These are phyloP conservation scores for Erpornis zantholeuca DNA, from an alignment of 2,113 vertebrate genomes.

Conservation along the genomic window DNA sequence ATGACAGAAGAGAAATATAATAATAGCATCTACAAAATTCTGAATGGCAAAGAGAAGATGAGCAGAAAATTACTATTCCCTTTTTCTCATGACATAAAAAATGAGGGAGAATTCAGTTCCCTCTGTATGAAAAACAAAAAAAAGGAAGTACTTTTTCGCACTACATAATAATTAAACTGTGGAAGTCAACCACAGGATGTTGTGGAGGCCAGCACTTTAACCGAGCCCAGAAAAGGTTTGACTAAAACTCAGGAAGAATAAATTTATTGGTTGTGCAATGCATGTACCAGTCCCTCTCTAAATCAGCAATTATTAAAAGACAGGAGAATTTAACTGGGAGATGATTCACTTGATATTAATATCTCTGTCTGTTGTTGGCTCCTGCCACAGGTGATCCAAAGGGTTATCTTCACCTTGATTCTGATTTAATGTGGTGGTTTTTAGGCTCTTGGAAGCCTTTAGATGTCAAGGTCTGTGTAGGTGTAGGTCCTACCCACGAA, in stretches of 20 bases:
- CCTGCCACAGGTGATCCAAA: background rate
- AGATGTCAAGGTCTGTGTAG: background rate
- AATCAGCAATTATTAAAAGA: background rate
- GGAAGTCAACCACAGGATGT: background rate
- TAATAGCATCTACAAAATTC: background rate
- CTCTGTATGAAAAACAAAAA: background rate
- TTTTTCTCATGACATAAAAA: background rate
- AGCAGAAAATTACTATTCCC: background rate
- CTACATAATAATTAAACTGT: constrained; percentile 24
- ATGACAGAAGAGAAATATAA: background rate
- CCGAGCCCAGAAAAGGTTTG: background rate
- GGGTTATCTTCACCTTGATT: background rate
- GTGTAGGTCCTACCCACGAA: background rate
- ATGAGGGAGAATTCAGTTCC: background rate
- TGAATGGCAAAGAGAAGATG: background rate
- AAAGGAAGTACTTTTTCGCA: background rate
- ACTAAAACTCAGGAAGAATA: background rate
- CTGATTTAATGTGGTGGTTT: background rate
- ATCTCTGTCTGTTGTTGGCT: background rate
- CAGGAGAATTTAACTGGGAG: background rate
- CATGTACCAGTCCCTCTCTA: background rate
- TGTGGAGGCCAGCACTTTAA: background rate
- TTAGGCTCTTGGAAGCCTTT: background rate
- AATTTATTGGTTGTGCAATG: background rate
- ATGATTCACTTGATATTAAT: background rate